phyloP scores from a whole-genome alignment of 2,888 invertebrate genomes.

The Sinotaia quadrata region DNA sequence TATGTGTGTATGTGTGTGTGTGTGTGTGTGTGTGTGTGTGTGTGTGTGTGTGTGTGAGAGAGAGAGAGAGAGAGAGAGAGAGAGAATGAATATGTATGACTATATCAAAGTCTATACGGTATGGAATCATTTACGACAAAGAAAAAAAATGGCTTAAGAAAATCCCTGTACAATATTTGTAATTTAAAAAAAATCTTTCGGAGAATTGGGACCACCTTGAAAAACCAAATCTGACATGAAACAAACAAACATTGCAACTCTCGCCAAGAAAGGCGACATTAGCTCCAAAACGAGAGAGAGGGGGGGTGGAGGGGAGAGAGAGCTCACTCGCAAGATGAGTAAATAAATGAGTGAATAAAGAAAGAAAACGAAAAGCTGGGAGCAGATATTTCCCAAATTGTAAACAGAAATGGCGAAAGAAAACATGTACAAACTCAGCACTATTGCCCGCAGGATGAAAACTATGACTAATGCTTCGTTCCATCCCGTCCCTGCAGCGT shows the following conservation, averaged over 20 bases:
- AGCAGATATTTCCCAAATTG: neutral
- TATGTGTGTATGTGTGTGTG: neutral
- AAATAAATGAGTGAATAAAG: neutral
- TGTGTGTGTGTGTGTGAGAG: neutral
- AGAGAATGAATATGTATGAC: neutral
- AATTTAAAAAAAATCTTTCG: too few species aligned
- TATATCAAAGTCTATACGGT: neutral
- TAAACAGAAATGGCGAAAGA: neutral
- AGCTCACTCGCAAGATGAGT: neutral
- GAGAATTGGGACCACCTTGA: too few species aligned
- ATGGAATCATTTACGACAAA: neutral
- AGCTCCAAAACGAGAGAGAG: neutral
- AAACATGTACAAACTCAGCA: neutral
- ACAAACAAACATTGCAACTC: neutral
- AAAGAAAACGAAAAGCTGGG: neutral
- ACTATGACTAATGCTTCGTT: too few species aligned
- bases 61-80: neutral
- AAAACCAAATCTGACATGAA: neutral
- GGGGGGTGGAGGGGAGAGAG: neutral
- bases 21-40: neutral
- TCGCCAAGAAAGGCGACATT: neutral
- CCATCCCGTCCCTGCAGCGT: too few species aligned
- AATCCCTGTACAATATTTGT: neutral
- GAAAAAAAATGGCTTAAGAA: neutral
- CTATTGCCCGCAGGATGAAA: neutral